Conservation (phyloP, 35 echinoderm and acorn worm genomes). For the Ptychodera flava region DNA sequence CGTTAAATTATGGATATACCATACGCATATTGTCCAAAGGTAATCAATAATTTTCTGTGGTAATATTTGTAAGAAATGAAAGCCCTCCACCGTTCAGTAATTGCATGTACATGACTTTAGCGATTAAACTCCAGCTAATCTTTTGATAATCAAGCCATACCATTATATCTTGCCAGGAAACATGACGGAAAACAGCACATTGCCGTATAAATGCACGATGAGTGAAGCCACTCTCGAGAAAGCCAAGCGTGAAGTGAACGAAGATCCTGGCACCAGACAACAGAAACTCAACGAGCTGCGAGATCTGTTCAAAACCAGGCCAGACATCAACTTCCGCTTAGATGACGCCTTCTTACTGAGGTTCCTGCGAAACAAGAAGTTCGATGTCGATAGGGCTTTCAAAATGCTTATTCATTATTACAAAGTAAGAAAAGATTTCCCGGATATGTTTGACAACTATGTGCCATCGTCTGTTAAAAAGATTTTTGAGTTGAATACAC, state of each 20-base stretch:
- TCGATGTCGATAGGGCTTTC: constrained; percentile 75
- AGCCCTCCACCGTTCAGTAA: no score
- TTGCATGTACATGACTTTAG: no score
- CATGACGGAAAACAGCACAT: background rate
- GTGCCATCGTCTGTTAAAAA: constrained; percentile 65
- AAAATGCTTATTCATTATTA: constrained; percentile 88
- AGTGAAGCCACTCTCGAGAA: background rate
- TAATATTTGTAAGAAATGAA: no score
- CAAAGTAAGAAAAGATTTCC: constrained; percentile 74
- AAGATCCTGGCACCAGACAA: background rate
- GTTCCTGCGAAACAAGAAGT: constrained; percentile 89
- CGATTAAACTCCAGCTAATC: no score
- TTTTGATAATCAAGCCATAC: no score
- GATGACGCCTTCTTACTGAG: constrained; percentile 78
- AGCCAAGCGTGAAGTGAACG: background rate
- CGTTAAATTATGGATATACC: no score
- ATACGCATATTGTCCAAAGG: no score
- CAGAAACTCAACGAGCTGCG: background rate
- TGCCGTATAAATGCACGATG: background rate
- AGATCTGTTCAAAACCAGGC: background rate
- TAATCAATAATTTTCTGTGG: no score
- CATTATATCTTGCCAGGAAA: background rate
- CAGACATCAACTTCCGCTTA: constrained; percentile 67
- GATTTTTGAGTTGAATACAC: constrained; percentile 70
- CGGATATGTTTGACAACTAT: constrained; percentile 89